Evolutionary conservation across 2,797 vertebrate genomes (phyloP).

Genomic region (Crenuchus spilurus): DNA sequence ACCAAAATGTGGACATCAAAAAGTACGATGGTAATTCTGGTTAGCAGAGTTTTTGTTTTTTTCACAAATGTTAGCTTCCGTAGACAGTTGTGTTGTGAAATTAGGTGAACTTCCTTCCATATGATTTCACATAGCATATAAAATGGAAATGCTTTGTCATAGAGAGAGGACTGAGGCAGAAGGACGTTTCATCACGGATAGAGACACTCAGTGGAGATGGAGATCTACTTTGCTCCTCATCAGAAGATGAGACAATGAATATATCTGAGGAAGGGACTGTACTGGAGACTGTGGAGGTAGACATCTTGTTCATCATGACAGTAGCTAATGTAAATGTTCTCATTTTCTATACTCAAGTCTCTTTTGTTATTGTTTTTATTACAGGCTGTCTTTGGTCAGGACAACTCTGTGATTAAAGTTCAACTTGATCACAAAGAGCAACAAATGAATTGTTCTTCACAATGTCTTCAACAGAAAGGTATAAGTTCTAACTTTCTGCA

Average conservation of each 20-base stretch:
- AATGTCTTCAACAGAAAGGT: not conserved
- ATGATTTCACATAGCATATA: not conserved
- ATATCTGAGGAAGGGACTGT: not conserved
- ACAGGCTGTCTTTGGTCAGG: not conserved
- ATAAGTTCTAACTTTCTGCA: not conserved
- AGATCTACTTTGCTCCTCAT: not conserved
- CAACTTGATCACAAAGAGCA: slow-evolving; percentile 17
- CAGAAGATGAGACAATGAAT: not conserved
- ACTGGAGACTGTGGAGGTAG: slow-evolving; percentile 21
- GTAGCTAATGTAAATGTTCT: too few species aligned
- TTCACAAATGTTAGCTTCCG: too few species aligned
- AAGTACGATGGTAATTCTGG: too few species aligned
- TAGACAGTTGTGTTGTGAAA: too few species aligned
- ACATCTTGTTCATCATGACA: not conserved
- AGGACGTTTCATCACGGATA: not conserved
- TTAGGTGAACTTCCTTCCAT: too few species aligned
- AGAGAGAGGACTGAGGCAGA: not conserved
- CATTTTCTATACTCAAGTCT: too few species aligned
- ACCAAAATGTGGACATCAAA: too few species aligned
- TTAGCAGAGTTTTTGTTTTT: too few species aligned
- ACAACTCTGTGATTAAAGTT: not conserved
- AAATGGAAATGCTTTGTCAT: not conserved
- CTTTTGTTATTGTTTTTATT: not conserved
- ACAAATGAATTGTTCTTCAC: not conserved
- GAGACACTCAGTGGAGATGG: not conserved